A percentile compares a stretch with the other conserved stretches of the same genome.
These are phyloP conservation scores for Porites cylindrica DNA, from an alignment of 92 coral and sea anemone genomes.

Conservation along the genomic window DNA sequence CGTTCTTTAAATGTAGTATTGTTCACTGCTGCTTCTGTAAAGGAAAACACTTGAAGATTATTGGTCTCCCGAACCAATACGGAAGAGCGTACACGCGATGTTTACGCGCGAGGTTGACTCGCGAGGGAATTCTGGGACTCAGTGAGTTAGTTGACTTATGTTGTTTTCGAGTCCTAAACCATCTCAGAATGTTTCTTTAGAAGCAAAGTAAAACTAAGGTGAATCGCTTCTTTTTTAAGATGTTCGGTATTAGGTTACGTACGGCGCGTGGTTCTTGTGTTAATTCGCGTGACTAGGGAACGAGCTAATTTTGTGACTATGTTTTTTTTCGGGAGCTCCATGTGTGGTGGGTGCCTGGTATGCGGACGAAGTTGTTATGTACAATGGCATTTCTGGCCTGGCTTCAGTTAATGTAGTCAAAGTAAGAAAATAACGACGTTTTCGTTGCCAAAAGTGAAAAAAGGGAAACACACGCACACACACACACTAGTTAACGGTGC, in stretches of 20 bases:
- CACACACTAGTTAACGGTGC: no score
- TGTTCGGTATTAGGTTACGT: no score
- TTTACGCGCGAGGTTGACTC: neutral
- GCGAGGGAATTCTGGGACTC: neutral
- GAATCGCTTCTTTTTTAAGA: neutral
- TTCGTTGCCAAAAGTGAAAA: neutral
- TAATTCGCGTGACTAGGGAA: constrained; percentile 26
- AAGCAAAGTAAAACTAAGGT: neutral
- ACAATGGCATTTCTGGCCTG: neutral
- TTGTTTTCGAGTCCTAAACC: no score
- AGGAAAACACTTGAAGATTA: neutral
- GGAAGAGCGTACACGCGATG: neutral
- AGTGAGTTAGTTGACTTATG: no score
- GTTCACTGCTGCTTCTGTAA: neutral
- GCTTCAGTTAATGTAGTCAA: neutral
- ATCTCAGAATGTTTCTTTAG: neutral
- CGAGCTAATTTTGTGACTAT: neutral
- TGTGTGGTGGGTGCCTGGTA: constrained; percentile 15
- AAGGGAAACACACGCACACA: no score
- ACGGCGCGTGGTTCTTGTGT: constrained; percentile 23
- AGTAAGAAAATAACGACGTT: neutral
- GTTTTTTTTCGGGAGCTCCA: neutral
- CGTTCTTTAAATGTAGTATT: neutral
- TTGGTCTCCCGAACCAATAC: constrained; percentile 1
- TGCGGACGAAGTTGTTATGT: neutral